Evolutionary conservation across 2,888 invertebrate species (phyloP).

Genomic region (Mythimna albipuncta): DNA sequence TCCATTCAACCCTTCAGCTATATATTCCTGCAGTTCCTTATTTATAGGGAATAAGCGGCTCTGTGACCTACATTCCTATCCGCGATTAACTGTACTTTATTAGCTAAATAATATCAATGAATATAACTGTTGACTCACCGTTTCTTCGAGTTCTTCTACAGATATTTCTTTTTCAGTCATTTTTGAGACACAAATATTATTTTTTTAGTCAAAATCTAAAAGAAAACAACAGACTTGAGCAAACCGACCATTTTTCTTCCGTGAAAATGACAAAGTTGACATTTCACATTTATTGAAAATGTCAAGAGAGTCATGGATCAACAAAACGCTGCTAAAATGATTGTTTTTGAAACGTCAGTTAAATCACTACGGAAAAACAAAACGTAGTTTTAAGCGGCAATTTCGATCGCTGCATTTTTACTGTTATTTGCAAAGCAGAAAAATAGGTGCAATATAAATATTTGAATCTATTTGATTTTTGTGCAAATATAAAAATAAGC

Average conservation of each 20-base stretch:
- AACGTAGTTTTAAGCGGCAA: constrained; percentile 36
- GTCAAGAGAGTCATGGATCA: constrained; percentile 36
- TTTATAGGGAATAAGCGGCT: constrained; percentile 74
- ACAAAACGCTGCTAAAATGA: constrained; percentile 41
- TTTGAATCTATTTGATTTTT: neutral
- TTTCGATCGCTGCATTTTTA: neutral
- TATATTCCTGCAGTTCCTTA: constrained; percentile 62
- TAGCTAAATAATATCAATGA: constrained; percentile 31
- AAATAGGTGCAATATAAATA: neutral
- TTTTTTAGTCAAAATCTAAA: constrained; percentile 70
- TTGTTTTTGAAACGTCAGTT: neutral
- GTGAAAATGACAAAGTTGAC: constrained; percentile 62
- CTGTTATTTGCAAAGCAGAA: neutral
- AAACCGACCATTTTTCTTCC: constrained; percentile 75
- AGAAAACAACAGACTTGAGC: constrained; percentile 66
- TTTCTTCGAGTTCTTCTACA: constrained; percentile 85
- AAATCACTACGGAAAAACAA: constrained; percentile 17
- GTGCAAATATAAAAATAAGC: too few species aligned
- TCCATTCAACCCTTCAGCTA: constrained; percentile 36
- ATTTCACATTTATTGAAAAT: constrained; percentile 41
- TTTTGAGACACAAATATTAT: constrained; percentile 64
- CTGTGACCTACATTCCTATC: constrained; percentile 77
- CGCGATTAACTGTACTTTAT: constrained; percentile 54
- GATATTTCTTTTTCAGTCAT: constrained; percentile 86
- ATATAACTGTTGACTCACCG: constrained; percentile 75